phyloP scores from a whole-genome alignment of 92 coral and sea anemone genomes.

The Galaxea fascicularis region DNA sequence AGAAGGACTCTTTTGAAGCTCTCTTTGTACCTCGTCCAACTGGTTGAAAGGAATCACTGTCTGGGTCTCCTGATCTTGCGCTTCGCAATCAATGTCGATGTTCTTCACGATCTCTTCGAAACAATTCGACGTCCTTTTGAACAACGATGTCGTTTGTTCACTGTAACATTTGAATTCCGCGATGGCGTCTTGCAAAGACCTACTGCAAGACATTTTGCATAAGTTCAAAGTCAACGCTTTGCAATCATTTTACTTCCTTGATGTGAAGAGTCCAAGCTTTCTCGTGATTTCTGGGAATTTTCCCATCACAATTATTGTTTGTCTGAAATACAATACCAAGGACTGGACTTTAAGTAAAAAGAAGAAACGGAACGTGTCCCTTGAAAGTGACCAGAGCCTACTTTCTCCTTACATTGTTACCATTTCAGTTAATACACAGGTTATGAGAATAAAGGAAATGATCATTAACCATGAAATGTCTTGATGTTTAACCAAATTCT shows the following conservation, averaged over 20 bases:
- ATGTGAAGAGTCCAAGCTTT: background rate
- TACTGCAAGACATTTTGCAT: background rate
- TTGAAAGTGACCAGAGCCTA: no score
- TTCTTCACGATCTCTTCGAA: constrained; percentile 47
- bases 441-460: no score
- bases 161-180: constrained; percentile 18
- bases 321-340: background rate
- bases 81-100: constrained; percentile 1
- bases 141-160: constrained; percentile 19
- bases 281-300: constrained; percentile 47
- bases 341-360: background rate
- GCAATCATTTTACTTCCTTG: background rate
- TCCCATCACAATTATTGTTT: background rate
- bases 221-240: background rate
- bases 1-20: constrained; percentile 60
- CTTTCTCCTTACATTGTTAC: no score
- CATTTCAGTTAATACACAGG: no score
- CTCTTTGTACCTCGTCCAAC: constrained; percentile 53
- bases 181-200: constrained; percentile 29
- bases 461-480: no score
- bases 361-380: no score
- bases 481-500: no score
- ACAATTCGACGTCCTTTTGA: constrained; percentile 49
- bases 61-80: background rate
- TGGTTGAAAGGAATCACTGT: constrained; percentile 16